Evolutionary conservation across 2,888 invertebrate genomes (phyloP).

Genomic region (Anarsia innoxiella): DNA sequence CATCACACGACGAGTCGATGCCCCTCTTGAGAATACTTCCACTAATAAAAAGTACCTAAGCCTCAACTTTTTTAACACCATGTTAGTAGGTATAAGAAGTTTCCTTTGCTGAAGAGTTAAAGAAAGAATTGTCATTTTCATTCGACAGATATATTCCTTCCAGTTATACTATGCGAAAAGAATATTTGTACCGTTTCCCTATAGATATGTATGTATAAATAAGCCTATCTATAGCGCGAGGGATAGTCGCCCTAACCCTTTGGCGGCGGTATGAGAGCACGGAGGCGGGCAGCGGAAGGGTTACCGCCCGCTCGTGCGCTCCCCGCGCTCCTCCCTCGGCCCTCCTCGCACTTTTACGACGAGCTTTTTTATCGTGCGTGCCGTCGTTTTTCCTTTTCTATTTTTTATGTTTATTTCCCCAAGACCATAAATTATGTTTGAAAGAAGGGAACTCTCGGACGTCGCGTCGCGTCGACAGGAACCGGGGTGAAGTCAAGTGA

Average conservation of each 20-base stretch:
- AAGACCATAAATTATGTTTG: constrained; percentile 77
- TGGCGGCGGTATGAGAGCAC: constrained; percentile 41
- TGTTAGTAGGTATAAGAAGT: too few relatives aligned
- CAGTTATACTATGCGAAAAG: constrained; percentile 5
- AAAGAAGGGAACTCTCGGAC: constrained; percentile 75
- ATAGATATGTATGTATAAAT: too few relatives aligned
- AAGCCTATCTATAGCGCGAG: constrained; percentile 37
- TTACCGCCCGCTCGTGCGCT: constrained; percentile 58
- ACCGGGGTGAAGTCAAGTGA: constrained; percentile 65
- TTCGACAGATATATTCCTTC: constrained; percentile 12
- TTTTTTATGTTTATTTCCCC: constrained; percentile 77
- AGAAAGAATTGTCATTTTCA: too few relatives aligned
- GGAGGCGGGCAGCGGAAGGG: constrained; percentile 64
- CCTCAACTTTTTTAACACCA: too few relatives aligned
- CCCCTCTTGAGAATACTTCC: constrained; percentile 28
- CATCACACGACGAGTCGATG: constrained; percentile 20
- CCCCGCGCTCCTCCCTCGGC: constrained; percentile 34
- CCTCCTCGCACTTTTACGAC: constrained; percentile 65
- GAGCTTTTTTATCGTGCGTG: constrained; percentile 75
- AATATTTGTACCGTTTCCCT: too few relatives aligned
- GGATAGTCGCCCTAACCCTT: constrained; percentile 69
- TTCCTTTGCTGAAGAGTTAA: too few relatives aligned
- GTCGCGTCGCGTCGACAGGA: constrained; percentile 65
- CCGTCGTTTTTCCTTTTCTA: constrained; percentile 76
- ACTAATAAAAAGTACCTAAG: too few relatives aligned